A percentile compares a stretch with the other conserved stretches of the same genome.
Conservation (phyloP, 2,888 invertebrate genomes). For the Epirrhoe alternata region DNA sequence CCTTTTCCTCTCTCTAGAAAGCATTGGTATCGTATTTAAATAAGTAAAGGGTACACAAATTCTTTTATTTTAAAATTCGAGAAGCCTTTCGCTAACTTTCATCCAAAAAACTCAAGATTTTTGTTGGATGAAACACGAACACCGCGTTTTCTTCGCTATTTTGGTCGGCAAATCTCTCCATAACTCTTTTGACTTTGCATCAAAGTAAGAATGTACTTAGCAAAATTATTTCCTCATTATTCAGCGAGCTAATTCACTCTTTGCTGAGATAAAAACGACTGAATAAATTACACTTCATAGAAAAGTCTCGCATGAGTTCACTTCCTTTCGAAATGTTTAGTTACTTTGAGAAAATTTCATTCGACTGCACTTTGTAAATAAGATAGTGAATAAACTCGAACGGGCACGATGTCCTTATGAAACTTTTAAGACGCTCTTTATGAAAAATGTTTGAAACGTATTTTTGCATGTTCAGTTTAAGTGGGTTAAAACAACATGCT, state of each 20-base stretch:
- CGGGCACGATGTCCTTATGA: constrained; percentile 26
- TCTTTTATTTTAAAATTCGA: neutral
- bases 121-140: neutral
- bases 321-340: constrained; percentile 31
- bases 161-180: constrained; percentile 6
- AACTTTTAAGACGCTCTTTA: constrained; percentile 25
- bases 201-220: constrained; percentile 3
- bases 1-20: neutral
- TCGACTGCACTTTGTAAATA: constrained; percentile 39
- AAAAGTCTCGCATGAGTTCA: constrained; percentile 34
- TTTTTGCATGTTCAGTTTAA: constrained; percentile 16
- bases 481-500: constrained; percentile 16
- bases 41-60: too few relatives aligned
- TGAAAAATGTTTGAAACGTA: constrained; percentile 20
- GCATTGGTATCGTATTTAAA: too few relatives aligned
- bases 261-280: constrained; percentile 12
- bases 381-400: constrained; percentile 35
- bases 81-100: neutral
- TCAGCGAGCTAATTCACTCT: constrained; percentile 18
- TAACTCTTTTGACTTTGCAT: constrained; percentile 5
- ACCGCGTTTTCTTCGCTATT: neutral
- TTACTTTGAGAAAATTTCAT: constrained; percentile 38
- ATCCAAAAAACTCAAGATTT: neutral
- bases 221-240: constrained; percentile 7
- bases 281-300: constrained; percentile 24